Base-by-base conservation (phyloP, 2,888 invertebrate genomes). In the Diloba caeruleocephala region DNA sequence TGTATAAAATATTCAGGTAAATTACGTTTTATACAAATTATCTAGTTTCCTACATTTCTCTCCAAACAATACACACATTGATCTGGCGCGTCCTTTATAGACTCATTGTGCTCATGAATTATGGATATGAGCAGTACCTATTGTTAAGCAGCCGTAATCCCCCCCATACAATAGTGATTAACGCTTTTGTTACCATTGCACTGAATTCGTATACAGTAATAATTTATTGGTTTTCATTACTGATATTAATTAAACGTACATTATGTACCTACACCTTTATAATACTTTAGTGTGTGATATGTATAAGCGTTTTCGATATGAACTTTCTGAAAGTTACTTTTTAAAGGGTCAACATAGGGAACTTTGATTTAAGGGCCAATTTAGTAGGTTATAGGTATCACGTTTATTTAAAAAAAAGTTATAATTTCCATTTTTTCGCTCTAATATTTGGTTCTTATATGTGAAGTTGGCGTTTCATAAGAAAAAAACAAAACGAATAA, bases 51-150 rank as follows among this genome's bases (percentile, higher is more conserved):
- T 15, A 2, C 10, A 14, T 26, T 49, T 63, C 17, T 21, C 12
- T 21, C 23, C 1, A 29, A 33, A 33, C 32, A 51, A 37, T 26
- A 23, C 25, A 23, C 23, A 9, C 45, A 25, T 38, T 43, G 23
- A 25, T 34, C 15, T 21, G 28, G 28, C 29, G 10, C 19, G 25
- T 39, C 31, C 23, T 65, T 31, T 51, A 51, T 46, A 28, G 1
- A 0, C n/a, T 38, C 45, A 58, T 62, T 19, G n/a, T 10, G 32
- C 37, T 66, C 67, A 66, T 63, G 44, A 48, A 66, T 63, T 49
- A 63, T 63, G 54, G 7, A 66, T 53, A 44, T 5, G 25, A 25
- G 59, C 34, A 51, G 36, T 7, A n/a, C n/a, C n/a, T n/a, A 42
- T 42, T 51, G 37, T 29, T 13, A 9, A 31, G 32, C 21, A 33